phyloP scores from a whole-genome alignment of 2,113 vertebrate genomes.

The Casuarius casuarius region DNA sequence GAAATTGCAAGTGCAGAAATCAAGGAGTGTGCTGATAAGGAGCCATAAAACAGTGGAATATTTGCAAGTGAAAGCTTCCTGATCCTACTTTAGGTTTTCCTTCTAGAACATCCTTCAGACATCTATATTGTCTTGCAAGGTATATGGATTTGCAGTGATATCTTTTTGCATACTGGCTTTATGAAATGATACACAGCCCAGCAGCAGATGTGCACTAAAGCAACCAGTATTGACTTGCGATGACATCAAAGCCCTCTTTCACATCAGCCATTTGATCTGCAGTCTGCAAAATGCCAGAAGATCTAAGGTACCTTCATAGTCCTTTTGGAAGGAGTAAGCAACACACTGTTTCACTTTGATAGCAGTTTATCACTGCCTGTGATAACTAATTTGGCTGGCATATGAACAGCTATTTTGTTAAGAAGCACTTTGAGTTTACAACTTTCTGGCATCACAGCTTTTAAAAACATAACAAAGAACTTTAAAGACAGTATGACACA shows the following conservation, averaged over 20 bases:
- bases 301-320: neutral
- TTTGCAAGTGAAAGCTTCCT: neutral
- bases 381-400: neutral
- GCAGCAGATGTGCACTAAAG: neutral
- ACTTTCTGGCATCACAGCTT: neutral
- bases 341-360: neutral
- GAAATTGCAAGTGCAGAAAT: neutral
- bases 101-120: neutral
- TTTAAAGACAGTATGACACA: accelerated
- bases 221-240: accelerated
- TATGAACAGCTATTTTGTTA: neutral
- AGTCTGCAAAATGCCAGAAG: neutral
- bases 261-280: neutral
- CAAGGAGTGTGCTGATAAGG: neutral
- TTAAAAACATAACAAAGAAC: neutral
- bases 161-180: neutral
- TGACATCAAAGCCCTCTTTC: neutral
- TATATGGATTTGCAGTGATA: neutral
- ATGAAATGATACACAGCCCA: neutral
- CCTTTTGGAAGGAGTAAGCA: neutral
- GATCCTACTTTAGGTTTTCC: neutral
- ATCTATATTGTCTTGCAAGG: neutral
- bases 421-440: neutral
- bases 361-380: neutral
- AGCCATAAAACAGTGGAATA: neutral